Evolutionary conservation across 1,140 invertebrate genomes (phyloP), one percentile per base, ranked within the genome.

Genomic region (Hycleus cichorii): DNA sequence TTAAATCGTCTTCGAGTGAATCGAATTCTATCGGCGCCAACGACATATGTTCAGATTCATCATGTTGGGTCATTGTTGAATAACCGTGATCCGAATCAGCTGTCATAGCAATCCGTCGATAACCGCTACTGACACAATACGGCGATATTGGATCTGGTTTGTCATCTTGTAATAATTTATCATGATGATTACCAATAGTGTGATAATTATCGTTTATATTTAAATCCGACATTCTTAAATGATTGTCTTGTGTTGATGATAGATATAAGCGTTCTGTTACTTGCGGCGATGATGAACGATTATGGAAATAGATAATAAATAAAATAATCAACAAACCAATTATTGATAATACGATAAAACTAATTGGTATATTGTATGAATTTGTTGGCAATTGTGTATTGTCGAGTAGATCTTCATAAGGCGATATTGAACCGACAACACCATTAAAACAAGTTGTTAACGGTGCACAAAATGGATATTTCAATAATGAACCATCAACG

Each of bases 41-140:
- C 6, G 86, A 86, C 46, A 87, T 82, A 61, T 88, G 86, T 67
- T 93, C 90, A 3, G 83, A 84, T 26, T 80, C 80, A 69, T 95
- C 92, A 64, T 93, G 89, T 59, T 90, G 91, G 0, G 91, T 95
- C 92, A 95, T 95, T 0, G 93, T 95, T 11, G 91, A 94, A 72
- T 96, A 96, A 2, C 93, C 93, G 72, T 95, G 91, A 76, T 96
- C 93, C 32, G 90, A 93, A 64, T 93, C 91, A 4, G 88, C 89
- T 6, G 87, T 84, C 11, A 87, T 84, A 18, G 89, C 86, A 9
- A 87, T 86, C 44, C 91, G 78, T 38, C 89, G 79, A 67, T 94
- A 93, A 2, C 80, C 82, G 0, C 90, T 89, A 9, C 90, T 85
- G 43, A 95, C 85, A 45, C 90, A 83, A 70, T 95, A 95, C 0